Conservation (phyloP, 92 coral and sea anemone species). For the Blastomussa wellsi region DNA sequence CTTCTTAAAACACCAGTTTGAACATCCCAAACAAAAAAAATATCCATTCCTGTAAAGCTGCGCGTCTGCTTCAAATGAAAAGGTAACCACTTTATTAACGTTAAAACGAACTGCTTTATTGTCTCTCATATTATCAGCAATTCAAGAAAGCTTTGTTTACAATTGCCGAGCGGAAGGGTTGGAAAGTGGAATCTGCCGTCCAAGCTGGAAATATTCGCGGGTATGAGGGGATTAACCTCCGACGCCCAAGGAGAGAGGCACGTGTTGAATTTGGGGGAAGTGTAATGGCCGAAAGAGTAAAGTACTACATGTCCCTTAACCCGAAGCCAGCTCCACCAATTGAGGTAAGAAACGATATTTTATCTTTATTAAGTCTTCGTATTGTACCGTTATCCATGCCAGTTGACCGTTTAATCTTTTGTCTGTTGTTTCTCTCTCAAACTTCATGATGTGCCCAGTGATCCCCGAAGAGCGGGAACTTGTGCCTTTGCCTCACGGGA, state of each 20-base stretch:
- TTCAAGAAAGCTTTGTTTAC: no score
- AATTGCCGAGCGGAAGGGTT: not conserved
- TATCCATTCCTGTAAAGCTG: no score
- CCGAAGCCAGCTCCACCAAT: constrained; percentile 10
- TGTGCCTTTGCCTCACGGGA: constrained; percentile 4
- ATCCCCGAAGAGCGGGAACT: not conserved
- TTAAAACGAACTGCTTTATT: no score
- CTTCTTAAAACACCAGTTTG: no score
- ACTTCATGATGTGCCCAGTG: constrained; percentile 5
- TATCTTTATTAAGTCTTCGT: no score
- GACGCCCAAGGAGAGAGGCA: not conserved
- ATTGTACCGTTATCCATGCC: not conserved
- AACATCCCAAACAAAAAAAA: no score
- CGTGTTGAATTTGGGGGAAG: not conserved
- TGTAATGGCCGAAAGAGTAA: not conserved
- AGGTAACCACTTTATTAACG: no score
- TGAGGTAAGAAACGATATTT: not conserved
- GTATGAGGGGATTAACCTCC: not conserved
- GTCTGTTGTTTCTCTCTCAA: not conserved
- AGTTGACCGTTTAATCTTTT: no score
- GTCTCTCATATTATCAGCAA: no score
- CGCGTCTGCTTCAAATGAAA: no score
- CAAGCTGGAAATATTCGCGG: not conserved
- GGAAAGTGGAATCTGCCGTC: not conserved
- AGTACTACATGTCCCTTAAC: not conserved